phyloP scores from a whole-genome alignment of 1,140 invertebrate genomes.

The Aricia agestis region DNA sequence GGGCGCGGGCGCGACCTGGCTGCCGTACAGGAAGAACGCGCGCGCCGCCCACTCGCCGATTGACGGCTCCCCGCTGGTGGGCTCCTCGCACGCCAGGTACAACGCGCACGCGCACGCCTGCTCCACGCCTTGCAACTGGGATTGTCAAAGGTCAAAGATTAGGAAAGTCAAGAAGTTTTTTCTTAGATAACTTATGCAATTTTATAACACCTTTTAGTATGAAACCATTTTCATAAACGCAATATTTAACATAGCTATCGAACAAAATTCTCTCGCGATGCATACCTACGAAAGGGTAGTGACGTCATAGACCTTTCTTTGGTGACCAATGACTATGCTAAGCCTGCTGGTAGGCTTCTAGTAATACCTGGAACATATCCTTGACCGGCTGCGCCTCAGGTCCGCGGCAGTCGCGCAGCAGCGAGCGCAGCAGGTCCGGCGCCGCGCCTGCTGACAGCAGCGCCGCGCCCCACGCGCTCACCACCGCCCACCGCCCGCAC shows the following conservation, averaged over 20 bases:
- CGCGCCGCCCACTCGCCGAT: slow-evolving; percentile 91
- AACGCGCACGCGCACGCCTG: slow-evolving; percentile 94
- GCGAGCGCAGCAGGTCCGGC: slow-evolving; percentile 88
- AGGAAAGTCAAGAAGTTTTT: too few species aligned
- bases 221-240: too few species aligned
- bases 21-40: slow-evolving; percentile 95
- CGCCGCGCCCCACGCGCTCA: slow-evolving; percentile 91
- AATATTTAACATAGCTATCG: too few species aligned
- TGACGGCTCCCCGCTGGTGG: slow-evolving; percentile 79
- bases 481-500: slow-evolving; percentile 82
- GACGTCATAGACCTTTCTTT: too few species aligned
- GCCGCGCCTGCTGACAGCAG: slow-evolving; percentile 89
- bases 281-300: too few species aligned
- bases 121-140: slow-evolving; percentile 83
- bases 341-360: too few species aligned
- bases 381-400: slow-evolving; percentile 90
- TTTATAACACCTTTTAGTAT: too few species aligned
- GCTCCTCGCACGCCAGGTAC: slow-evolving; percentile 87
- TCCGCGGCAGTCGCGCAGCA: slow-evolving; percentile 88
- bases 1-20: slow-evolving; percentile 77
- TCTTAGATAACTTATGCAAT: too few species aligned
- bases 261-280: too few species aligned
- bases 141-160: too few species aligned
- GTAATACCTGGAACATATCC: slow-evolving; percentile 85
- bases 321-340: too few species aligned